Evolutionary conservation across 2,888 invertebrate genomes (phyloP).

Genomic region (Mesorhabditis sp.): DNA sequence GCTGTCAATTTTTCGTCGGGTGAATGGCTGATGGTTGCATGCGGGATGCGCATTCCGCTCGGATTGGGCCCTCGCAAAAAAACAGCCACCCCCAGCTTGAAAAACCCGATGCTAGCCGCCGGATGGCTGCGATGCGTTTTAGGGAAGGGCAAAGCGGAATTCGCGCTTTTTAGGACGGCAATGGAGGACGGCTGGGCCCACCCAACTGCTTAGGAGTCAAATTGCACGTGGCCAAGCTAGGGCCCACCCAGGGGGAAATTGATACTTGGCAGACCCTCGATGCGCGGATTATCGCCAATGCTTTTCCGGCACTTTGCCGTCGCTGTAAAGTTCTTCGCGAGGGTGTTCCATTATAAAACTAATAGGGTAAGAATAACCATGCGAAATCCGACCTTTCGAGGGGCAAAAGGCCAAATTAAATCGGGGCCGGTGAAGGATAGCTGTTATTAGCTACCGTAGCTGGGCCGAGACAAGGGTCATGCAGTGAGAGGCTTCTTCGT

Average conservation of each 20-base stretch:
- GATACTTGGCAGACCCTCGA: background rate
- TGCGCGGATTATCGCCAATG: slow-evolving; percentile 5
- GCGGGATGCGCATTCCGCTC: too few relatives aligned
- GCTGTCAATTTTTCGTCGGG: too few relatives aligned
- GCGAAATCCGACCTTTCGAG: background rate
- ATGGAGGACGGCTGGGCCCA: background rate
- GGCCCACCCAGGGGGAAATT: background rate
- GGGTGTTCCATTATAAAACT: background rate
- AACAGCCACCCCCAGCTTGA: too few relatives aligned
- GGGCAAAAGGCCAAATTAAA: background rate
- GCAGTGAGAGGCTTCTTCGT: too few relatives aligned
- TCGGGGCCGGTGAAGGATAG: background rate
- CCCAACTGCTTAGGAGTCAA: background rate
- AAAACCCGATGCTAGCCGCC: too few relatives aligned
- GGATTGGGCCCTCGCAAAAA: too few relatives aligned
- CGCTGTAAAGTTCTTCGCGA: background rate
- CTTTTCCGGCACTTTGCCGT: background rate
- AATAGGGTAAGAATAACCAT: background rate
- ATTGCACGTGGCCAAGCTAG: background rate
- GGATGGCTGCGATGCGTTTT: too few relatives aligned
- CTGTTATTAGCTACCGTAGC: too few relatives aligned
- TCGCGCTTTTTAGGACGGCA: background rate
- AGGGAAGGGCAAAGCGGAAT: too few relatives aligned
- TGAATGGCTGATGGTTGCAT: too few relatives aligned
- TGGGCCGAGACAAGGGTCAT: too few relatives aligned